Evolutionary conservation across 2,888 invertebrate species (phyloP), one percentile per base, ranked within the genome.

Genomic region (Eumacrocentrus americanus): DNA sequence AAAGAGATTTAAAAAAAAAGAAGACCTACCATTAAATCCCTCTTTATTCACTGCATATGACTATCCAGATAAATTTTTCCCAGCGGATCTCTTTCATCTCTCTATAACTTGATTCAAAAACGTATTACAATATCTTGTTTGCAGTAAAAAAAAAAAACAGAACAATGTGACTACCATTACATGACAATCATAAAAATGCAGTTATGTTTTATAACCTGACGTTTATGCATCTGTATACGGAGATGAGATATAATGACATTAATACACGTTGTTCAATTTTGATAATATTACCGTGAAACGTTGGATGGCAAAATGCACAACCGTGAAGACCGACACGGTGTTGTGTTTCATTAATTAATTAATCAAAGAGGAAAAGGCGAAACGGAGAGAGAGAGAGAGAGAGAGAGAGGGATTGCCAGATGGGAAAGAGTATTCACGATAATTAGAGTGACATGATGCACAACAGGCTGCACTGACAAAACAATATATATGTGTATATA

Each of bases 291-390:
- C 16, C 20, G 20, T 42, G 9, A 20, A 16, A 18, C 20, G 7
- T 42, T 18, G 18, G 4, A 42, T 16, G 25, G 42, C 16, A 42
- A 53, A 53, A 53, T 53, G 53, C 53, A 25, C 35, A 25, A 53
- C 25, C 53, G 35, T 46, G 35, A 44, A 55, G 46, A 18, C 20
- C 12, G 34, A 44, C 44, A 46, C 22, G 46, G 35, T 46, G 18
- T 22, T 46, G 44, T 18, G 35, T 55, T 46, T 55, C 35, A 55
- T 55, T 55, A 55, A 55, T 55, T 55, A 55, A 55, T 55, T 55
- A 55, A 55, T 53, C 53, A 53, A 42, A 42, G 22, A n/a, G n/a
- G n/a, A n/a, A n/a, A n/a, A n/a, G n/a, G 38, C 2, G 12, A 25
- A 16, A 11, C 18, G 18, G 34, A 3, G 14, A 47, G 16, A 38